These are phyloP conservation scores for Tokudaia tokunoshimensis DNA, from an alignment of 2,797 vertebrate species.

Conservation along the genomic window DNA sequence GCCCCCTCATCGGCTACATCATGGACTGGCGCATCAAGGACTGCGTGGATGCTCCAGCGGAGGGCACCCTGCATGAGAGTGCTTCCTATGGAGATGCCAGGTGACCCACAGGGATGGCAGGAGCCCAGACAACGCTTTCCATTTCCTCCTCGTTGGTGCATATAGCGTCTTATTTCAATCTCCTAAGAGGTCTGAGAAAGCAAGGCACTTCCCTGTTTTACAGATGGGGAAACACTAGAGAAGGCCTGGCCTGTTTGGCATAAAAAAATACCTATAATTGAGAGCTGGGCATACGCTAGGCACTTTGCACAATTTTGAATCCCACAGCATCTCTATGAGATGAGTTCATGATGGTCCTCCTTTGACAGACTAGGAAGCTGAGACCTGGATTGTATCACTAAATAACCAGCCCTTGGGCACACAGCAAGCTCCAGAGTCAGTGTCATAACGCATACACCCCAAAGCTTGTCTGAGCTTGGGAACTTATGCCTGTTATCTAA, in stretches of 20 bases:
- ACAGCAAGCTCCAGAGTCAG: background rate
- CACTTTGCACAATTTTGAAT: background rate
- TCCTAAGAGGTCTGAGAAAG: background rate
- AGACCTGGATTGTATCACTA: background rate
- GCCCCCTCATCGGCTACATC: constrained; percentile 94
- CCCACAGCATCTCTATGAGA: background rate
- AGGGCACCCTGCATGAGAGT: background rate
- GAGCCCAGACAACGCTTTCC: background rate
- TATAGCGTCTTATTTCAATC: background rate
- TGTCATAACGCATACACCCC: background rate
- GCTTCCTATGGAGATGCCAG: background rate
- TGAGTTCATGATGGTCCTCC: background rate
- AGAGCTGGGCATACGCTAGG: background rate
- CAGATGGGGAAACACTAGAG: background rate
- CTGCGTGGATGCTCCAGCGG: constrained; percentile 74
- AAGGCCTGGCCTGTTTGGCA: background rate
- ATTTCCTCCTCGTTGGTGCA: background rate
- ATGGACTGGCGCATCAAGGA: constrained; percentile 96
- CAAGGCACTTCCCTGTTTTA: background rate
- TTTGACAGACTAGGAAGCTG: background rate
- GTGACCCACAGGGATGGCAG: constrained; percentile 52
- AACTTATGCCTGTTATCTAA: background rate
- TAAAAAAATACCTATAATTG: background rate
- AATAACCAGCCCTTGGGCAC: background rate
- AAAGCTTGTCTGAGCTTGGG: background rate